Percentiles rank a stretch among this genome's conserved stretches.
Conservation (phyloP, 2,888 invertebrate genomes). For the Strigamia transsilvanica region DNA sequence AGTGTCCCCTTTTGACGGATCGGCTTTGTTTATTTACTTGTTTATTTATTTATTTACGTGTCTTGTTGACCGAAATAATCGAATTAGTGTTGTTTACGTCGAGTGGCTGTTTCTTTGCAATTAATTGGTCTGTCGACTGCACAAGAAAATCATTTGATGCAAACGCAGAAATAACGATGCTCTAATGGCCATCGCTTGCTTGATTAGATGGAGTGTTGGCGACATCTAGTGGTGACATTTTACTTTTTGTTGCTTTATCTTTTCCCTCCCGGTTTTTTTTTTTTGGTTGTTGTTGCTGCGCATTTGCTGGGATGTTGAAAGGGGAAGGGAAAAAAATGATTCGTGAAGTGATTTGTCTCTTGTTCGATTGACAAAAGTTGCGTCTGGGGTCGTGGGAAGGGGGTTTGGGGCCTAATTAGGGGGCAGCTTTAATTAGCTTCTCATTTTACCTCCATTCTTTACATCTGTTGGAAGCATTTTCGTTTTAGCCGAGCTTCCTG, state of each 20-base stretch:
- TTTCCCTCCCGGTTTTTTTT: not conserved
- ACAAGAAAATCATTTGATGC: constrained; percentile 33
- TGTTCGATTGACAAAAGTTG: constrained; percentile 47
- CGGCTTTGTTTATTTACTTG: not conserved
- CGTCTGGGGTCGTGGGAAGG: constrained; percentile 21
- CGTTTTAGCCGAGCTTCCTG: constrained; percentile 50
- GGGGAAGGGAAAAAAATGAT: not conserved
- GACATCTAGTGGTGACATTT: constrained; percentile 40
- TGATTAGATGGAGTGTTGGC: constrained; percentile 49
- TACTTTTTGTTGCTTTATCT: not conserved
- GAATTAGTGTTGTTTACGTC: constrained; percentile 17
- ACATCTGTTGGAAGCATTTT: constrained; percentile 51
- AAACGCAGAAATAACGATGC: constrained; percentile 14
- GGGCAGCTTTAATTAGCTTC: constrained; percentile 53
- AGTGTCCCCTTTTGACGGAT: not conserved
- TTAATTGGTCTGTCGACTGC: constrained; percentile 3
- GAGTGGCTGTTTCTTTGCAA: constrained; percentile 10
- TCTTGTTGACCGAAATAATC: not conserved
- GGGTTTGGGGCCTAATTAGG: constrained; percentile 49
- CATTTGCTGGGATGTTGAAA: not conserved
- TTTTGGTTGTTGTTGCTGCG: not conserved
- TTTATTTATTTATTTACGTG: not conserved
- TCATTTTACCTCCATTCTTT: constrained; percentile 54
- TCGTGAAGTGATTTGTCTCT: constrained; percentile 39
- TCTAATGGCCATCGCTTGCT: constrained; percentile 20